phyloP scores from a whole-genome alignment of 2,113 vertebrate genomes.

The Hyperoodon ampullatus region DNA sequence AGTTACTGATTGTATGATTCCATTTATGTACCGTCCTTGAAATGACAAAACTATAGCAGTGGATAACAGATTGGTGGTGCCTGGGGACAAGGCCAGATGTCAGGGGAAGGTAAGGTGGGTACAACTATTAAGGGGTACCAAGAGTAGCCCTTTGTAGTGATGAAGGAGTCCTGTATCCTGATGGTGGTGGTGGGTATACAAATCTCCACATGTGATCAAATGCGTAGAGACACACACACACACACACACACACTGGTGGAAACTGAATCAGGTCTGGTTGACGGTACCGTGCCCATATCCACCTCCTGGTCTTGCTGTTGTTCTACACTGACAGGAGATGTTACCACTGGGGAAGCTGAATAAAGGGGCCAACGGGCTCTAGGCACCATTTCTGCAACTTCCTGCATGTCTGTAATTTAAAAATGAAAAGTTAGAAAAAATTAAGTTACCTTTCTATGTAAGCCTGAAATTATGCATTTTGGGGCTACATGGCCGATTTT shows the following conservation, averaged over 20 bases:
- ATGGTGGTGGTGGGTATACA: not conserved
- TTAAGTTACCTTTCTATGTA: not conserved
- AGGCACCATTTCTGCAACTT: not conserved
- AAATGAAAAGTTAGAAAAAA: not conserved
- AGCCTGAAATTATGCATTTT: not conserved
- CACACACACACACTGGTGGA: no score
- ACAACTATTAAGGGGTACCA: not conserved
- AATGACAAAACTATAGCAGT: not conserved
- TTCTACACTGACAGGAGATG: not conserved
- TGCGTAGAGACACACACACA: no score
- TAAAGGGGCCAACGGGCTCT: not conserved
- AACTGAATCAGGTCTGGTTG: not conserved
- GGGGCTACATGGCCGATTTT: not conserved
- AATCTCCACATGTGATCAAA: accelerated
- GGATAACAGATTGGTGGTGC: not conserved
- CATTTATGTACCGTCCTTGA: not conserved
- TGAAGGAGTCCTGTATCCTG: not conserved
- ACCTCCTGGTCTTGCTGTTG: not conserved
- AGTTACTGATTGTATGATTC: not conserved
- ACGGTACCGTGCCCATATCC: accelerated
- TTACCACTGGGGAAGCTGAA: not conserved
- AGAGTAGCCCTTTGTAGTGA: not conserved
- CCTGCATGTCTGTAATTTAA: not conserved
- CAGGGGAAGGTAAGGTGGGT: not conserved
- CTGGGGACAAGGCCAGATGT: not conserved